These are phyloP conservation scores for Lamellibrachia satsuma DNA, from an alignment of 2,888 invertebrate genomes.

Conservation along the genomic window DNA sequence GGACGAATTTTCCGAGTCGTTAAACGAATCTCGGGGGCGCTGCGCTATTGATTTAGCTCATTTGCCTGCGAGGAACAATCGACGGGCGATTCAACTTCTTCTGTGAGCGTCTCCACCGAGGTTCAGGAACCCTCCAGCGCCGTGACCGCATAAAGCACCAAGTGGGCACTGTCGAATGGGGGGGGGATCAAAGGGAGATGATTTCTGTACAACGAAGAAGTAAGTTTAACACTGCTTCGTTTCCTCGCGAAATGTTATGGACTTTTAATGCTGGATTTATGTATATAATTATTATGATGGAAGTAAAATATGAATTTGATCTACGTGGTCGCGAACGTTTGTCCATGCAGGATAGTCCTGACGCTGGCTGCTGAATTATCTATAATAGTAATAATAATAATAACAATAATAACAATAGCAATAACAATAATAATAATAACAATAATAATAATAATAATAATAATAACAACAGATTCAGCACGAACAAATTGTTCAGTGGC, in stretches of 20 bases:
- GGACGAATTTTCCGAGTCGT: background rate
- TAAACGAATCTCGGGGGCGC: constrained; percentile 13
- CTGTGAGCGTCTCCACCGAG: background rate
- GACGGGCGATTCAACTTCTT: background rate
- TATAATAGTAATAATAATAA: no score
- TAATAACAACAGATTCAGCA: no score
- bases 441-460: no score
- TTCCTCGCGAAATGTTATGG: background rate
- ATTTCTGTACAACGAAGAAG: background rate
- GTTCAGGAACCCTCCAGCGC: background rate
- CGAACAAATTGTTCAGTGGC: no score
- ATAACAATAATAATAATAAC: no score
- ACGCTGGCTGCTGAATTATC: no score
- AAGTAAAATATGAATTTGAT: background rate
- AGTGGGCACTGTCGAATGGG: background rate
- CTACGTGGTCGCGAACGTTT: no score
- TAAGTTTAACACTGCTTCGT: background rate
- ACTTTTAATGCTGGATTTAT: background rate
- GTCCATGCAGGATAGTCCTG: no score
- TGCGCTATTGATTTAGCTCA: background rate
- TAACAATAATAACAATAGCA: no score
- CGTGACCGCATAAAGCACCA: background rate
- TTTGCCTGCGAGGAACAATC: background rate
- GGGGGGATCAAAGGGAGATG: background rate
- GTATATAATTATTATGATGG: background rate